phyloP scores from a whole-genome alignment of 2,888 invertebrate genomes.

The Conchocele bisecta region DNA sequence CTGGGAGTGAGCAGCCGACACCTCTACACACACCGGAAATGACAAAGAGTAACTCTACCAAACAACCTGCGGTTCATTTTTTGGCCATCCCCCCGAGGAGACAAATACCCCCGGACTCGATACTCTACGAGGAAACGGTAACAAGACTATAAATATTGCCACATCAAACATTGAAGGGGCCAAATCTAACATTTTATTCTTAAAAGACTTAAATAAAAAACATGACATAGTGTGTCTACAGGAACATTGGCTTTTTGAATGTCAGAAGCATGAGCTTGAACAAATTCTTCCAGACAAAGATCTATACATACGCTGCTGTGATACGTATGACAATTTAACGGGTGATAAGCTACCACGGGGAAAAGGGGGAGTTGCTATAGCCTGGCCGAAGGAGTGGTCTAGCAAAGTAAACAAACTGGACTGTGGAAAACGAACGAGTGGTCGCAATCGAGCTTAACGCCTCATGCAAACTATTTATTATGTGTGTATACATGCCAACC shows the following conservation, averaged over 20 bases:
- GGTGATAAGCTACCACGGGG: background rate
- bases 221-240: background rate
- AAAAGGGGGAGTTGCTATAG: background rate
- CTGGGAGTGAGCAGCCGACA: no score
- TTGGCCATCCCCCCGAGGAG: background rate
- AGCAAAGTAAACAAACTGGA: background rate
- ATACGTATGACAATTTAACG: background rate
- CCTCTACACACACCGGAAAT: no score
- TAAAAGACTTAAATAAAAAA: background rate
- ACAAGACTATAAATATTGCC: background rate
- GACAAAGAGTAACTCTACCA: no score
- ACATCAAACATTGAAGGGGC: background rate
- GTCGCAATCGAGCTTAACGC: background rate
- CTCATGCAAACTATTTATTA: background rate
- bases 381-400: background rate
- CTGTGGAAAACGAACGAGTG: background rate
- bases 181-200: background rate
- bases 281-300: background rate
- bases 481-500: slow-evolving; percentile 1
- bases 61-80: background rate
- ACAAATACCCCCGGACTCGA: background rate
- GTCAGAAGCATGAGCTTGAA: background rate
- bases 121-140: background rate
- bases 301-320: background rate
- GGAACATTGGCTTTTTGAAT: background rate